Base-by-base conservation (phyloP, 2,797 vertebrate species). In the Rostrhamus sociabilis region DNA sequence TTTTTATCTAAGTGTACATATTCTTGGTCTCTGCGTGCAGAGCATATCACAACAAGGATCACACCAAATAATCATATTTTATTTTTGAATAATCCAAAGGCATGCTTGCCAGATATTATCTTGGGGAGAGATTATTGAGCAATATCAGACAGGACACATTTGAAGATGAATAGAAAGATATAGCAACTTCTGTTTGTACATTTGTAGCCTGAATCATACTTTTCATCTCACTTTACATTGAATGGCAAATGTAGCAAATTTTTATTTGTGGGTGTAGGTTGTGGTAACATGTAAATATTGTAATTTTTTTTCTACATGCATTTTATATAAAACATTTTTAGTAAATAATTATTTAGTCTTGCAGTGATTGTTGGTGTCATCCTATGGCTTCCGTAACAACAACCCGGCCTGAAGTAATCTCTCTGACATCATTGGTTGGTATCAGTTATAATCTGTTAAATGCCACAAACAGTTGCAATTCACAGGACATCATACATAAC, bases 301-400 rank as follows among this genome's bases (percentile, higher is more conserved):
- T 92, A 56, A 66, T 87, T 94, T 97, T 48, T 48, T 48, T 97
- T 93, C 67, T 96, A 94, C 62, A 1, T 50, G 42, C 22, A 7
- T 96, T 97, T 97, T 92, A 12, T 95, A 97, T 94, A 96, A 97
- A 97, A 93, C 0, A 0, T 87, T 95, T 94, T 90, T 68, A 68
- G 43, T 89, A 81, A 95, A 82, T 31, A 68, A 8, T 82, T 89
- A 6, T 2, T 64, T 85, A 29, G 84, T 89, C 50, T 83, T 72
- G 19, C 9, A 32, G 48, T 87, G 45, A 47, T 97, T 92, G 72
- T 29, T 93, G 38, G 11, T 77, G 34, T 78, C 17, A 12, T 86
- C 66, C 50, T 50, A 3, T 42, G 58, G 38, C 66, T 90, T 62
- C 88, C 17, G 0, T 50, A 68, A 60, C 21, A 47, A 45, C 56